phyloP scores from a whole-genome alignment of 2,113 vertebrate species.

The Salminus brasiliensis region DNA sequence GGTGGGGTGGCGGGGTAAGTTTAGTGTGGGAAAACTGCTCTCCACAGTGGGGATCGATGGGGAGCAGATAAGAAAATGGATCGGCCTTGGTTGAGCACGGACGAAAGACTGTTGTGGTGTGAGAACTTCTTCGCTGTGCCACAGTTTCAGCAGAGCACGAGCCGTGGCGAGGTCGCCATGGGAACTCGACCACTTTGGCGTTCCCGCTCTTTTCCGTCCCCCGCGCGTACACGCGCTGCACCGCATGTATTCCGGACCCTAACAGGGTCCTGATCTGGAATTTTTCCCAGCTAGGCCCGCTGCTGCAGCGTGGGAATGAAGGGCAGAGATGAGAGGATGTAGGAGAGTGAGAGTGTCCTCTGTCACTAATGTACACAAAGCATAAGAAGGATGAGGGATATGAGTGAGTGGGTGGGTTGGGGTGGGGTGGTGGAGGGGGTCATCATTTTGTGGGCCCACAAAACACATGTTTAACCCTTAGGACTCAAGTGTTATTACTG shows the following conservation, averaged over 20 bases:
- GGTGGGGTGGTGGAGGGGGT: too few species aligned
- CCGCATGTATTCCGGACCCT: constrained; percentile 59
- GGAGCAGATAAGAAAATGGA: constrained; percentile 69
- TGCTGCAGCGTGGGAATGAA: constrained; percentile 71
- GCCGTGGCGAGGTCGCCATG: constrained; percentile 44
- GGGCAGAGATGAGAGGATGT: constrained; percentile 66
- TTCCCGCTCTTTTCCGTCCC: constrained; percentile 10
- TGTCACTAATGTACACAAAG: constrained; percentile 56
- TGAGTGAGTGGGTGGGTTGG: not conserved
- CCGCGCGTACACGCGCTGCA: constrained; percentile 20
- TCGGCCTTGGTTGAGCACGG: constrained; percentile 70
- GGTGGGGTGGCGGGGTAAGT: constrained; percentile 22
- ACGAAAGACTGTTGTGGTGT: constrained; percentile 64
- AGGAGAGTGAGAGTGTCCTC: constrained; percentile 57
- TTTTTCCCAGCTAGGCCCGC: constrained; percentile 64
- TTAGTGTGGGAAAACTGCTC: constrained; percentile 70
- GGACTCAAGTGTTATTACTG: too few species aligned
- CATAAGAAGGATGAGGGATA: constrained; percentile 48
- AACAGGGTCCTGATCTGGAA: constrained; percentile 56
- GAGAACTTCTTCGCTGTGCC: constrained; percentile 63
- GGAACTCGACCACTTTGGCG: constrained; percentile 32
- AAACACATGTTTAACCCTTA: not conserved
- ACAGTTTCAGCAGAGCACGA: constrained; percentile 53
- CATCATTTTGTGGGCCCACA: not conserved
- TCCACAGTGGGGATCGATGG: constrained; percentile 67